Evolutionary conservation across 2,113 vertebrate species (phyloP).

Genomic region (Pomatostomus ruficeps): DNA sequence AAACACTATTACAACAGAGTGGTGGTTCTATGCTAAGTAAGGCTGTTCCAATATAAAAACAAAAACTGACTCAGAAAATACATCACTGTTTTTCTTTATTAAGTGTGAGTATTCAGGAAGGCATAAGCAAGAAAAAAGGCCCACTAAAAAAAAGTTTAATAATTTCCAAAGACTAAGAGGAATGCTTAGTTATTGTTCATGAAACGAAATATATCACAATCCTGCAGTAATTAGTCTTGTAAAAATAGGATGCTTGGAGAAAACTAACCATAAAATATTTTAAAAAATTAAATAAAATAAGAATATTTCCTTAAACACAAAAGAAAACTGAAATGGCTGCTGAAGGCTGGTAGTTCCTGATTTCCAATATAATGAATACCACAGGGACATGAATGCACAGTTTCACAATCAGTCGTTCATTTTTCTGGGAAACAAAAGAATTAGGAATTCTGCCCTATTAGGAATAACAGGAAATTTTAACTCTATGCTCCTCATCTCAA

Average conservation of each 20-base stretch:
- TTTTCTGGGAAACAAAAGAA: not conserved
- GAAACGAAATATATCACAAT: not conserved
- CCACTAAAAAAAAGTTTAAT: not conserved
- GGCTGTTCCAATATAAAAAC: not conserved
- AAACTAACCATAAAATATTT: not conserved
- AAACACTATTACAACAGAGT: not conserved
- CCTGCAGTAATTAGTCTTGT: not conserved
- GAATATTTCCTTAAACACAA: not conserved
- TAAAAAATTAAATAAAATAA: not conserved
- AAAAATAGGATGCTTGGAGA: not conserved
- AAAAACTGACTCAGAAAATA: not conserved
- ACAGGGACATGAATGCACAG: not conserved
- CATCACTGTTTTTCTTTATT: not conserved
- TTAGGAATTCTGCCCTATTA: not conserved
- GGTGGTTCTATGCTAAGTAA: not conserved
- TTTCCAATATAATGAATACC: not conserved
- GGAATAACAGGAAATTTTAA: not conserved
- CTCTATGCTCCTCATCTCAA: not conserved
- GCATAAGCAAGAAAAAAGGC: not conserved
- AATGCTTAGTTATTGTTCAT: not conserved
- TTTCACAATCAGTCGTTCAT: not conserved
- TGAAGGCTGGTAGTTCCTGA: not conserved
- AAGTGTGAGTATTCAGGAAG: not conserved
- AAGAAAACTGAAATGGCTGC: not conserved
- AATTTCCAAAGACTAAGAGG: conserved; percentile 6